Evolutionary conservation across 2,888 invertebrate species (phyloP), one percentile per base, ranked within the genome.

Genomic region (Conops quadrifasciatus): DNA sequence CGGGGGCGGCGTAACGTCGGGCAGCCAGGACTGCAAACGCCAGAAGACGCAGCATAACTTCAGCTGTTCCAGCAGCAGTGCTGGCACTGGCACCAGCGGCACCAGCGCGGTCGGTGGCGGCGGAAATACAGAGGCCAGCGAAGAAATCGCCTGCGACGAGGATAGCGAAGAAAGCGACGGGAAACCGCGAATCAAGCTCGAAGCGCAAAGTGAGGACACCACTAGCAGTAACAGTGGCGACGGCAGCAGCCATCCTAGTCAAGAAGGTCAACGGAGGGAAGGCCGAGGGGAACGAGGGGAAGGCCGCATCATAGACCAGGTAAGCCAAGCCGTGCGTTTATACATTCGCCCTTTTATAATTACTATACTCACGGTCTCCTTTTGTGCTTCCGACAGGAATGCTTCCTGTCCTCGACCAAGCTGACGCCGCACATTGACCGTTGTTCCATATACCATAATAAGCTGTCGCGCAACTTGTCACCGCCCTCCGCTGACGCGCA

Each of bases 31-130:
- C 56, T 86, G 86, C 77, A 86, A 86, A 73, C 84, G 86, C 2
- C 86, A 86, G 72, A 86, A 86, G 79, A 86, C 84, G 1, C 84
- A 84, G 72, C 86, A 86, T 76, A 79, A 82, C 72, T 86, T 81
- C 53, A 73, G 30, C 19, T 5, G 19, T 30, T 43, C 16, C 45
- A 59, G 59, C 26, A 5, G 13, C 16, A 71, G 26, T 69, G 68
- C 53, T 24, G 75, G 70, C 53, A 70, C 69, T 63, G 66, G n/a
- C n/a, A n/a, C n/a, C n/a, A n/a, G n/a, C n/a, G n/a, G n/a, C n/a
- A n/a, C n/a, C n/a, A n/a, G n/a, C n/a, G n/a, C n/a, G n/a, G n/a
- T n/a, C n/a, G n/a, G 24, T 13, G 36, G 7, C 49, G 64, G 45
- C 51, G 68, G n/a, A 47, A 60, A n/a, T 19, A 60, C 21, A 11